These are phyloP conservation scores for Carassius auratus DNA, from an alignment of 2,113 vertebrate species.

Conservation along the genomic window DNA sequence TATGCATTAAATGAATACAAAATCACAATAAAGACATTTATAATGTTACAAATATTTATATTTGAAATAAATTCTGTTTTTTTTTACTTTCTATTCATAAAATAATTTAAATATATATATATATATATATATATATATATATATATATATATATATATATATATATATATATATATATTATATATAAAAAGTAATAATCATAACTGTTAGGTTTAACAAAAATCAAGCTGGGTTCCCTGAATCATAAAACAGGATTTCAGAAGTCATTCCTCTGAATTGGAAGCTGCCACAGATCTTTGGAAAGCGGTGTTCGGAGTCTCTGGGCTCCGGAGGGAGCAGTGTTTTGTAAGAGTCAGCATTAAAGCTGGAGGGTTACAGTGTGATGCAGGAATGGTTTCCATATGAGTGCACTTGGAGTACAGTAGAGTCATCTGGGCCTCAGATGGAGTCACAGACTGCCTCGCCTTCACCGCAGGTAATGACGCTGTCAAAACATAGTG, in stretches of 20 bases:
- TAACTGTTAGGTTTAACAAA: not conserved
- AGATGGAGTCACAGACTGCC: constrained; percentile 18
- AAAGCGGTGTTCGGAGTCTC: constrained; percentile 5
- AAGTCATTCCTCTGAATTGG: constrained; percentile 10
- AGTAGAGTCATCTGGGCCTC: constrained; percentile 30
- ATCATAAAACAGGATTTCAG: not conserved
- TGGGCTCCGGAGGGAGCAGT: constrained; percentile 17
- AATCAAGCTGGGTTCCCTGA: not conserved
- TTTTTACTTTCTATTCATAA: too few species aligned
- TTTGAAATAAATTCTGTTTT: too few species aligned
- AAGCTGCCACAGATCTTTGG: constrained; percentile 30
- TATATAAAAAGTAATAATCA: too few species aligned
- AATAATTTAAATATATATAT: too few species aligned
- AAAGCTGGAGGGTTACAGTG: constrained; percentile 4
- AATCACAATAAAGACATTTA: too few species aligned
- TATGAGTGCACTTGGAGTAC: constrained; percentile 36
- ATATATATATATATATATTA: too few species aligned
- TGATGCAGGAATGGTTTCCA: constrained; percentile 35
- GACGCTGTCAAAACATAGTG: constrained; percentile 53
- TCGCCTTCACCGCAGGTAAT: constrained; percentile 30
- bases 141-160: too few species aligned
- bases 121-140: too few species aligned
- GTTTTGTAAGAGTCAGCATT: constrained; percentile 41
- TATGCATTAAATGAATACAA: not conserved
- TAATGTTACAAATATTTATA: too few species aligned